Conservation (phyloP, 2,113 vertebrate species). For the Petroica traversi region DNA sequence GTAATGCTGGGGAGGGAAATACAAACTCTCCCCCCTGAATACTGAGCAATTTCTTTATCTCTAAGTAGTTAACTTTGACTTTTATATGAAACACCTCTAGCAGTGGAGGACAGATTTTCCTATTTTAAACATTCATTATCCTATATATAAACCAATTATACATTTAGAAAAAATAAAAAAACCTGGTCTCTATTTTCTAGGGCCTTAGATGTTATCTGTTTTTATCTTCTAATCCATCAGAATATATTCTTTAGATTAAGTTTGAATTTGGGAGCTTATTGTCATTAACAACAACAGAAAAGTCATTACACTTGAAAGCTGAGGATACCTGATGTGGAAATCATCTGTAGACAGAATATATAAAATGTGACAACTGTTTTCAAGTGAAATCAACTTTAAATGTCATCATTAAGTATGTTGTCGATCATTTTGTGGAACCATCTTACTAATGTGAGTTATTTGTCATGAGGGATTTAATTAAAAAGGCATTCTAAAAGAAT, state of each 20-base stretch:
- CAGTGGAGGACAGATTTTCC: neutral
- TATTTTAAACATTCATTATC: neutral
- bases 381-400: slow-evolving; percentile 4
- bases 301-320: neutral
- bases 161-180: neutral
- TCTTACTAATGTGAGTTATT: neutral
- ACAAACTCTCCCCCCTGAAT: neutral
- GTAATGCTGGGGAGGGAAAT: neutral
- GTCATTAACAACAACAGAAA: neutral
- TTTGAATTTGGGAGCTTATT: neutral
- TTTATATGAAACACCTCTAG: neutral
- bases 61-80: neutral
- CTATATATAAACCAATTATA: neutral
- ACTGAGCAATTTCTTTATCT: neutral
- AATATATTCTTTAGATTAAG: neutral
- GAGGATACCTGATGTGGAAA: neutral
- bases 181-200: neutral
- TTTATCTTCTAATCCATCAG: neutral
- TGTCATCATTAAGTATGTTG: neutral
- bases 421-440: neutral
- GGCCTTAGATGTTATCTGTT: neutral
- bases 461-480: neutral
- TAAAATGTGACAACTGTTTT: neutral
- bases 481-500: neutral
- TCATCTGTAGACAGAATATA: neutral